Evolutionary conservation across 1,140 invertebrate species (phyloP).

Genomic region (Globodera ellingtonae): DNA sequence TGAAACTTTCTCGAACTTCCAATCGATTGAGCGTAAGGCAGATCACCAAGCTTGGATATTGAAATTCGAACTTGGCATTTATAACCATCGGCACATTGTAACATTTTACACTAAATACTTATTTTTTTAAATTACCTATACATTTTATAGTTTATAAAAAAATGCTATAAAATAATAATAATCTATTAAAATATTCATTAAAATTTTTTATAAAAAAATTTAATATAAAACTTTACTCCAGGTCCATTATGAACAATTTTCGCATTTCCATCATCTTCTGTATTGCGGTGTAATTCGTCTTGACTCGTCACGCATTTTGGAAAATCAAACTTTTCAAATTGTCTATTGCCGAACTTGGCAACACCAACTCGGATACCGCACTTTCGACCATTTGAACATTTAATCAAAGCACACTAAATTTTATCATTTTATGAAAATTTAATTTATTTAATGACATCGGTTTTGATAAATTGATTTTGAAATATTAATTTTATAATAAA

Average conservation of each 20-base stretch:
- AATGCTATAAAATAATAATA: too few species aligned
- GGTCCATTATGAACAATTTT: not conserved
- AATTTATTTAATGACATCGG: too few species aligned
- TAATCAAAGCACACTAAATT: not conserved
- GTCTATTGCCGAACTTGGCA: not conserved
- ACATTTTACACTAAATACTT: not conserved
- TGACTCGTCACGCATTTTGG: not conserved
- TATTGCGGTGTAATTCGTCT: not conserved
- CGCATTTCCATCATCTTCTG: not conserved
- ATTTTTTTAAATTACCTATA: not conserved
- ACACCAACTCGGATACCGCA: not conserved
- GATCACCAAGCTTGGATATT: constrained; percentile 5
- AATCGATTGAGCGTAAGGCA: constrained; percentile 4
- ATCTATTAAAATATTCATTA: not conserved
- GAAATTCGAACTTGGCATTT: constrained; percentile 3
- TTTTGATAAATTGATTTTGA: too few species aligned
- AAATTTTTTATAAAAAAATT: too few species aligned
- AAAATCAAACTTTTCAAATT: not conserved
- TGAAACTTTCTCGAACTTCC: not conserved
- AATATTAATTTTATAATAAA: not conserved
- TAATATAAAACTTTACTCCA: not conserved
- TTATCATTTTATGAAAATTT: not conserved
- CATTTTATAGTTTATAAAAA: not conserved
- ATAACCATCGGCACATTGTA: not conserved
- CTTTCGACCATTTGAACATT: not conserved